Evolutionary conservation across 2,113 vertebrate species (phyloP).

Genomic region (Phyllostomus hastatus): DNA sequence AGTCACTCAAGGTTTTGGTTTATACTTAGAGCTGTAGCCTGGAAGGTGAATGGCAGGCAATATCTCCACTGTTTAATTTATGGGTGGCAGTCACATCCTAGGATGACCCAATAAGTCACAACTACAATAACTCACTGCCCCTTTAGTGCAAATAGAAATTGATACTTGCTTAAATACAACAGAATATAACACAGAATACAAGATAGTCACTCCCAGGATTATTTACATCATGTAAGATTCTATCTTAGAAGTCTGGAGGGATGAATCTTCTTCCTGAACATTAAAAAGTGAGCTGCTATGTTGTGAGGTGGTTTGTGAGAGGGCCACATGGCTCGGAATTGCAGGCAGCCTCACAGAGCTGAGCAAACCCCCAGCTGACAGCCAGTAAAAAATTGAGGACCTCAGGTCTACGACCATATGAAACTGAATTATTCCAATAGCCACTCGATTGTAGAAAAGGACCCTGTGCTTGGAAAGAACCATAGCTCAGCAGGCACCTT

Average conservation of each 20-base stretch:
- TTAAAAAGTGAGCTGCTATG: background rate
- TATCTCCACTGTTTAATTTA: background rate
- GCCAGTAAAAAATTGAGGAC: background rate
- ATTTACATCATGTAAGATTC: background rate
- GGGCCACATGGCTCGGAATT: rapidly evolving
- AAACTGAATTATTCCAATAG: background rate
- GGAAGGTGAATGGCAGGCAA: background rate
- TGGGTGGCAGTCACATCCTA: background rate
- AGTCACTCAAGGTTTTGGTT: background rate
- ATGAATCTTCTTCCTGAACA: background rate
- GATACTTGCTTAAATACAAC: background rate
- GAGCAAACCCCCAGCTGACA: background rate
- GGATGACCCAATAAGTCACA: background rate
- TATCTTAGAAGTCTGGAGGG: background rate
- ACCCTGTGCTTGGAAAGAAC: background rate
- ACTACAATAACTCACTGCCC: too few species aligned
- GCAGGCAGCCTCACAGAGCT: background rate
- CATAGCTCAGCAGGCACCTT: too few species aligned
- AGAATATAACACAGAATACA: background rate
- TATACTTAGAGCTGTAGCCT: background rate
- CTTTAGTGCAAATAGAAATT: background rate
- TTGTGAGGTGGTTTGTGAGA: background rate
- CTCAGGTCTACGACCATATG: background rate
- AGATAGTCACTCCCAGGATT: background rate
- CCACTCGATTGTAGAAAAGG: background rate